A percentile compares a stretch with the other conserved stretches of the same genome.
Evolutionary conservation across 2,113 vertebrate species (phyloP).

Genomic region (Suricata suricatta): DNA sequence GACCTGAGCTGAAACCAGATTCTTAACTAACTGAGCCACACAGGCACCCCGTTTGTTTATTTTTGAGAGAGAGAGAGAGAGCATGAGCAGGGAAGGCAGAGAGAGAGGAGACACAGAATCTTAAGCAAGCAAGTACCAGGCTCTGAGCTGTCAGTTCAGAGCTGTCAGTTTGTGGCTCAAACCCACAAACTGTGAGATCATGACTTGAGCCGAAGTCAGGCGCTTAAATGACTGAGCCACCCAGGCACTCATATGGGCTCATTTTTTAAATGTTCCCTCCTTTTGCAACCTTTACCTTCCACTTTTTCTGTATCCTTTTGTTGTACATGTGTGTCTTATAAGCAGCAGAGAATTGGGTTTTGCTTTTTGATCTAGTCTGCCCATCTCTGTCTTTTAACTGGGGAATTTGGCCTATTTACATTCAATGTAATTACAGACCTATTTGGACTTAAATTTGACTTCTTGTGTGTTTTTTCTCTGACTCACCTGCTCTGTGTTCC

Average conservation of each 20-base stretch:
- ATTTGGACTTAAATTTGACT: background rate
- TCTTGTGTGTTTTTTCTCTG: background rate
- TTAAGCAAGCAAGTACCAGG: no score
- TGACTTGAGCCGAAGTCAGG: background rate
- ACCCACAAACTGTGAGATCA: background rate
- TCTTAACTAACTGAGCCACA: no score
- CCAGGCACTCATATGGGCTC: background rate
- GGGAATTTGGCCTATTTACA: background rate
- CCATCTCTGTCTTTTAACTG: slow-evolving; percentile 17
- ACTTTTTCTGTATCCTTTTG: background rate
- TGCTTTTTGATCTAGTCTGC: background rate
- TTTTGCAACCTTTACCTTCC: background rate
- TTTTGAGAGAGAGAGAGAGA: background rate
- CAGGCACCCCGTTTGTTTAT: no score
- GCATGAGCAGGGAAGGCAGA: background rate
- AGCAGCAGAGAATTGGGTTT: background rate
- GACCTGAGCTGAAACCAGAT: no score
- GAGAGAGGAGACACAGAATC: background rate
- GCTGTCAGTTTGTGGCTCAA: no score
- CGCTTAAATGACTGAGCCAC: background rate
- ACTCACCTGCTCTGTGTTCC: background rate
- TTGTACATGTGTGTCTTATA: background rate
- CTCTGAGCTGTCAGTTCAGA: background rate
- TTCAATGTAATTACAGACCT: background rate
- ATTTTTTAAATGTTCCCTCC: background rate